Percentiles rank a stretch among this genome's conserved stretches.
Evolutionary conservation across 1,140 invertebrate species (phyloP).

Genomic region (Diorhabda carinulata): DNA sequence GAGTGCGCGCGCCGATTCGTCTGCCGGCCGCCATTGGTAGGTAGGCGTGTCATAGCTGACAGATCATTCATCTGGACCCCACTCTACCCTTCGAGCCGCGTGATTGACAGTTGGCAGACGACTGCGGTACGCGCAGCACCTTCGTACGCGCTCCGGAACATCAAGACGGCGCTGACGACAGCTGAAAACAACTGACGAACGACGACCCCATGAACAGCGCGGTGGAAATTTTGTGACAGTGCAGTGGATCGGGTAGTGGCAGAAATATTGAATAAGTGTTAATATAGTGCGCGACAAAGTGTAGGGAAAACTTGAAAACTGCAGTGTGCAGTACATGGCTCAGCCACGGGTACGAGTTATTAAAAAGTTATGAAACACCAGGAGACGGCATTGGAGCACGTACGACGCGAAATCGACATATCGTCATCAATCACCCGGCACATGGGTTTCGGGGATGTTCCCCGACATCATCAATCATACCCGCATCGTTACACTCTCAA

Average conservation of each 20-base stretch:
- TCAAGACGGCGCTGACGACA: slow-evolving; percentile 32
- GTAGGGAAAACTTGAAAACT: slow-evolving; percentile 18
- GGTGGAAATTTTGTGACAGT: slow-evolving; percentile 34
- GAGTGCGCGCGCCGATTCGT: slow-evolving; percentile 35
- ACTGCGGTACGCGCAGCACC: slow-evolving; percentile 61
- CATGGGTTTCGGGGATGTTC: slow-evolving; percentile 22
- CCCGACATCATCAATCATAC: slow-evolving; percentile 25
- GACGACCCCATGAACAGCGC: background rate
- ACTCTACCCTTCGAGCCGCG: slow-evolving; percentile 52
- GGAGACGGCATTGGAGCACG: slow-evolving; percentile 12
- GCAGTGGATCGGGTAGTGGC: slow-evolving; percentile 32
- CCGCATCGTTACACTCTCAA: slow-evolving; percentile 18
- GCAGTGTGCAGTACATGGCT: slow-evolving; percentile 60
- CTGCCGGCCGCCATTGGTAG: slow-evolving; percentile 42
- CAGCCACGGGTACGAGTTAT: slow-evolving; percentile 58
- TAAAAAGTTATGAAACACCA: slow-evolving; percentile 28
- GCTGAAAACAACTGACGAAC: slow-evolving; percentile 16
- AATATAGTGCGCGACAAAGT: slow-evolving; percentile 46
- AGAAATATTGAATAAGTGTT: slow-evolving; percentile 33
- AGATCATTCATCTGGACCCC: slow-evolving; percentile 51
- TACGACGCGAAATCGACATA: slow-evolving; percentile 1
- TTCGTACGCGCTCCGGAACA: slow-evolving; percentile 44
- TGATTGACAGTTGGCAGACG: slow-evolving; percentile 67
- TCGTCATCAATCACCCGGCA: slow-evolving; percentile 27
- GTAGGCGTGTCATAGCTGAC: slow-evolving; percentile 43